Evolutionary conservation across 1,140 invertebrate species (phyloP).

Genomic region (Pseudachorutes palmiensis): DNA sequence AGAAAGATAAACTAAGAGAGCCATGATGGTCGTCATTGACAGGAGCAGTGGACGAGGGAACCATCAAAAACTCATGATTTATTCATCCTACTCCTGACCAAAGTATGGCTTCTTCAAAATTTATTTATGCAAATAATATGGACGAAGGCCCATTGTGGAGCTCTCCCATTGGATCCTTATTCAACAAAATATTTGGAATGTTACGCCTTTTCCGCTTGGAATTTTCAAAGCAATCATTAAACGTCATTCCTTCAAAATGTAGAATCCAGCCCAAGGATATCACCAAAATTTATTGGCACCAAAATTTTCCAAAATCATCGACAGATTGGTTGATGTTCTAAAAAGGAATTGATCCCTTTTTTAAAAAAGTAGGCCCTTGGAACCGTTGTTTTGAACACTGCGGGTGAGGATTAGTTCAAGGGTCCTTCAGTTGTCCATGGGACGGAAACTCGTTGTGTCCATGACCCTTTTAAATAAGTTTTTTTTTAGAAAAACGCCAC

Average conservation of each 20-base stretch:
- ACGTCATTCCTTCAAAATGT: no score
- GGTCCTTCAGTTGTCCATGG: no score
- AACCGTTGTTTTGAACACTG: no score
- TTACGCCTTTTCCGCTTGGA: neutral
- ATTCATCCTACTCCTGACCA: neutral
- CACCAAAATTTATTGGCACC: no score
- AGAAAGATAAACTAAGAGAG: neutral
- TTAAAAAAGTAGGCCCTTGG: no score
- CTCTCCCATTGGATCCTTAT: neutral
- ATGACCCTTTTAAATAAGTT: neutral
- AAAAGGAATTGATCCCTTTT: no score
- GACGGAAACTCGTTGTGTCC: no score
- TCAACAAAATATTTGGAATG: neutral
- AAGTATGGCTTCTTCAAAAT: neutral
- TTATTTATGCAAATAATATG: slow-evolving; percentile 10
- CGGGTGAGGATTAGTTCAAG: no score
- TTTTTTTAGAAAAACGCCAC: neutral
- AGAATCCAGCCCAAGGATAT: no score
- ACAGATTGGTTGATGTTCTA: no score
- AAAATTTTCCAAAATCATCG: no score
- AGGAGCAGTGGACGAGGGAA: neutral
- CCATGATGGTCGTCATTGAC: neutral
- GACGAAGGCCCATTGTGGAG: neutral
- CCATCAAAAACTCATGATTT: neutral
- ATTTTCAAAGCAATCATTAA: no score